These are phyloP conservation scores for Probaryconus sp. DNA, from an alignment of 1,140 invertebrate genomes.

Conservation along the genomic window DNA sequence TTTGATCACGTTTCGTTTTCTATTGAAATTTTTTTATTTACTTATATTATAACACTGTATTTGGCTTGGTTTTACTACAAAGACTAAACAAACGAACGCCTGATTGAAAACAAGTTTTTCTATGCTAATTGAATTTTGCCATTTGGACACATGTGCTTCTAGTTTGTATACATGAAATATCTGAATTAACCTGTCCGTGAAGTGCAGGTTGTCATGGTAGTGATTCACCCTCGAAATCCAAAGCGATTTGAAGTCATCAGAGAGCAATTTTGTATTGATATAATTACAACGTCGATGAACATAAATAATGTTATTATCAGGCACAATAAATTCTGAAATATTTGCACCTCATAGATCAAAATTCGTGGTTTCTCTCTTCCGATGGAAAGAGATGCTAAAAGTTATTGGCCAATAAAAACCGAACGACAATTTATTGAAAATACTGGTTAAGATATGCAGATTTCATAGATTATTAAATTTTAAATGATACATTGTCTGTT, in stretches of 20 bases:
- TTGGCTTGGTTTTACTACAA: background rate
- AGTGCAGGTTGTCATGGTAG: slow-evolving; percentile 4
- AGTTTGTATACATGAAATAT: slow-evolving; percentile 11
- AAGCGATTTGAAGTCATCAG: slow-evolving; percentile 24
- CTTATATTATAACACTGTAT: slow-evolving; percentile 1
- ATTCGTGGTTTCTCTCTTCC: background rate
- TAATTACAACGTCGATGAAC: slow-evolving; percentile 38
- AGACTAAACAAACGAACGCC: slow-evolving; percentile 6
- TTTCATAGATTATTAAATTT: too few species aligned
- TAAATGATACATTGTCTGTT: too few species aligned
- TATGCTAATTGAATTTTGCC: slow-evolving; percentile 38
- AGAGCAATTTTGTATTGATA: slow-evolving; percentile 25
- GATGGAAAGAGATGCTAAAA: too few species aligned
- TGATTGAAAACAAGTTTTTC: slow-evolving; percentile 36
- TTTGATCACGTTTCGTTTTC: background rate
- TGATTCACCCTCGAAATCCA: slow-evolving; percentile 23
- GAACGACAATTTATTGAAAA: too few species aligned
- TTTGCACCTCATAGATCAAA: background rate
- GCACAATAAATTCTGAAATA: background rate
- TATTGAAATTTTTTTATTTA: background rate
- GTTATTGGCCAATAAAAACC: too few species aligned
- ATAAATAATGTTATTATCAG: slow-evolving; percentile 17
- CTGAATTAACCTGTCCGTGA: slow-evolving; percentile 21
- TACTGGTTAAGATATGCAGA: too few species aligned
- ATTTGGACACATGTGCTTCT: slow-evolving; percentile 24